A percentile compares a stretch with the other conserved stretches of the same genome.
These are phyloP conservation scores for Galbula dea DNA, from an alignment of 2,113 vertebrate species.

Conservation along the genomic window DNA sequence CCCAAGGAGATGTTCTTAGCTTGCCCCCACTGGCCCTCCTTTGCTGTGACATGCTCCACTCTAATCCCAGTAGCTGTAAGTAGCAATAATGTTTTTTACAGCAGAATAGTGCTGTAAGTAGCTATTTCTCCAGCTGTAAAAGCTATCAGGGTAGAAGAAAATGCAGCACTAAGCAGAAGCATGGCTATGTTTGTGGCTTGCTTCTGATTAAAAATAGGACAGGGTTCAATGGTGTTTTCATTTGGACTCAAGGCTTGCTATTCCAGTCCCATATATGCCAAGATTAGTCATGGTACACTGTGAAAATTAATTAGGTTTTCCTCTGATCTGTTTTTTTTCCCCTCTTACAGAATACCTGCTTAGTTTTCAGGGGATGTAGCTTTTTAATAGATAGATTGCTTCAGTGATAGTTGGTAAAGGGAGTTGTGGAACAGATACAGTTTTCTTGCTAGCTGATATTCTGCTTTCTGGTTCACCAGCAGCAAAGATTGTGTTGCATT, in stretches of 20 bases:
- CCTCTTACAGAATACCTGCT: constrained; percentile 7
- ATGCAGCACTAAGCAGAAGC: constrained; percentile 40
- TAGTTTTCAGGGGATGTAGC: neutral
- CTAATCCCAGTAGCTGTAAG: constrained; percentile 3
- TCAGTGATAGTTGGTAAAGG: neutral
- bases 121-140: constrained; percentile 57
- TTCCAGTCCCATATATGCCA: constrained; percentile 57
- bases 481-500: neutral
- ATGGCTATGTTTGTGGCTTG: constrained; percentile 25
- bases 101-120: constrained; percentile 11
- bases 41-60: neutral
- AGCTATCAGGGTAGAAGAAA: constrained; percentile 46
- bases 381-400: neutral
- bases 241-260: constrained; percentile 19
- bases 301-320: constrained; percentile 62
- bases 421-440: neutral
- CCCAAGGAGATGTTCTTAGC: neutral
- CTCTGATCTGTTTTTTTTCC: constrained; percentile 35
- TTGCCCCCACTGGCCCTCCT: neutral
- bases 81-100: constrained; percentile 41
- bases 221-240: constrained; percentile 38
- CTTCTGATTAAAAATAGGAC: constrained; percentile 59
- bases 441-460: neutral
- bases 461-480: neutral
- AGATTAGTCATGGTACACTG: constrained; percentile 47